Base-by-base conservation (phyloP, 2,797 vertebrate species). In the Arnoldichthys spilopterus region DNA sequence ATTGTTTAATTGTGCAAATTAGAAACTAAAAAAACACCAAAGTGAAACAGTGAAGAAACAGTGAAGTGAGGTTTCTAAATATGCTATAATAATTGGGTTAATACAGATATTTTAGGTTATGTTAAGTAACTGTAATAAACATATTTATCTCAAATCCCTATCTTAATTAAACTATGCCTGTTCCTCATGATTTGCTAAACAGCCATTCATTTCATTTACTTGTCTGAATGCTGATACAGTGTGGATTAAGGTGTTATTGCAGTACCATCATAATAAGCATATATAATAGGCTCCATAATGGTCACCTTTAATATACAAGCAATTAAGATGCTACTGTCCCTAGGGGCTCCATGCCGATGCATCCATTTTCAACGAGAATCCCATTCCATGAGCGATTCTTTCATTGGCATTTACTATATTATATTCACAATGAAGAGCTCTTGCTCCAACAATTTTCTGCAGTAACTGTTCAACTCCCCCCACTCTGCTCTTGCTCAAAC, bases 221-320 rank as follows among this genome's bases (percentile, higher is more conserved):
- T 72, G 71, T 66, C 63, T 72, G 40, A 47, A 78, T 26, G 58
- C 63, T 75, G 62, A 71, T 76, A 53, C 64, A 16, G 16, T 63
- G 66, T 64, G 22, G 56, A 53, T 76, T 71, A 80, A 56, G 15
- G 53, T 54, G 34, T 71, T 56, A 63, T 12, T 28, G 43, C 53
- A 61, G 15, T 16, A 64, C 20, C 9, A 61, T 63, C 37, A 32
- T 66, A 54, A 51, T 71, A 80, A 66, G 37, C 67, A 37, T 72
- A n/a, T 22, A 56, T 22, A 72, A 34, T 76, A n/a, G 73, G 22
- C 58, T 45, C 74, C 63, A 7, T 76, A 66, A 81, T 66, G 73
- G 69, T 72, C 79, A 80, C 72, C 70, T 76, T 64, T 76, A 71
- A 71, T 80, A 56, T 47, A 56, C 66, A 43, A 40, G 59, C 79